Conservation (phyloP, 2,888 invertebrate species). For the Agonum fuliginosum region DNA sequence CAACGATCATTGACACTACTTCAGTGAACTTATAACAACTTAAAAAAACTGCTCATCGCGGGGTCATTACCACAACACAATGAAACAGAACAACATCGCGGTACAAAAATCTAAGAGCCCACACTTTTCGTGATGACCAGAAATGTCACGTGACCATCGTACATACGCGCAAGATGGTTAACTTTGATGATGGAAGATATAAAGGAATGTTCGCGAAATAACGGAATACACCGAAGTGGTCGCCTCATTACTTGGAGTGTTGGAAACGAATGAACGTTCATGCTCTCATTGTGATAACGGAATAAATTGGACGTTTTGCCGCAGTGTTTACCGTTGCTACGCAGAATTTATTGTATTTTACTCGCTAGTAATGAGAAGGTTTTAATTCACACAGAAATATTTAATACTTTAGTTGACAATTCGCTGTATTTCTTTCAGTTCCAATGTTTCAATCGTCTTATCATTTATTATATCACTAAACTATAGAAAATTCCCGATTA, state of each 20-base stretch:
- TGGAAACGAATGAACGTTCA: conserved; percentile 36
- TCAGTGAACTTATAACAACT: conserved; percentile 13
- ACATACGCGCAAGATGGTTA: not conserved
- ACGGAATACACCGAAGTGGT: conserved; percentile 23
- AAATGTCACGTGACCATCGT: conserved; percentile 11
- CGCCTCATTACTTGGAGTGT: conserved; percentile 24
- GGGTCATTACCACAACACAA: conserved; percentile 36
- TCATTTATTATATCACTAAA: no score
- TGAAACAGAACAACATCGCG: not conserved
- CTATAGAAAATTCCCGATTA: no score
- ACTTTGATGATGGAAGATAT: not conserved
- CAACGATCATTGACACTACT: conserved; percentile 3
- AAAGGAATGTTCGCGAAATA: conserved; percentile 14
- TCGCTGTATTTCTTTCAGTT: no score
- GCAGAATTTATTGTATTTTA: conserved; percentile 26
- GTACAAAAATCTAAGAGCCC: not conserved
- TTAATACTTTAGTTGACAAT: no score
- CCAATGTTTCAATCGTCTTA: no score
- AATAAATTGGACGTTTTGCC: conserved; percentile 45
- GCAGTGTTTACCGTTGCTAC: conserved; percentile 32
- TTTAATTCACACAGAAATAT: no score
- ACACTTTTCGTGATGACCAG: conserved; percentile 19
- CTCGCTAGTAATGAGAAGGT: not conserved
- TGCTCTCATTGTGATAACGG: conserved; percentile 53
- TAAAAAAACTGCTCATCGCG: conserved; percentile 21